Evolutionary conservation across 2,888 invertebrate genomes (phyloP), one percentile per base, ranked within the genome.

Genomic region (Drosophila meridionalis): DNA sequence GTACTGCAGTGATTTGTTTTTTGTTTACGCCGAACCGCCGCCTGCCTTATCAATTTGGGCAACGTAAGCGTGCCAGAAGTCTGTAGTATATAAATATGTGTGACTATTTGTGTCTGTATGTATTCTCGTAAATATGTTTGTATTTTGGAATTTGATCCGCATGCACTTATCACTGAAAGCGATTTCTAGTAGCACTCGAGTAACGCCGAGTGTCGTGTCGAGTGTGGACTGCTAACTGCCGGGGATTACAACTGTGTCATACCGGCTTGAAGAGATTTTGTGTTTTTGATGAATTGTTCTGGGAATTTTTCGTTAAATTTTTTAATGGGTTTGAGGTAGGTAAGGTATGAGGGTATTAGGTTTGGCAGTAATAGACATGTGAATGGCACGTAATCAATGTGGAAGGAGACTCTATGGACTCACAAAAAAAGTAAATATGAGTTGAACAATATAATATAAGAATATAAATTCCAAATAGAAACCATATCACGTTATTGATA

Each of bases 101-200:
- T 42, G 47, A 20, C n/a, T n/a, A n/a, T n/a, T n/a, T n/a, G 5
- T 34, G 12, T n/a, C 3, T 40, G 9, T 48, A 4, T 34, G 42
- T 48, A 30, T 5, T 28, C 20, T 38, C 30, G 11, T 38, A 66
- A 11, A 26, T 45, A 42, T 45, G 38, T 43, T 32, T 59, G 8
- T 34, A 32, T 56, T 57, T 71, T 78, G 82, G 70, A 81, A 73
- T 83, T 81, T 76, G 73, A 67, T 53, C 75, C 59, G 61, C 14
- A 34, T 8, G 42, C 32, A 75, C 77, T 78, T 74, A 78, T 78
- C 77, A 67, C 69, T 62, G 30, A 67, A 58, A 70, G 66, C 59
- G 63, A 66, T 76, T 70, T 82, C 61, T 62, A 76, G 55, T 72
- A 60, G 76, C 76, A 47, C 36, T 30, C 28, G 42, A 59, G 28